These are phyloP conservation scores for Hypolimnas misippus DNA, from an alignment of 2,888 invertebrate genomes.

Conservation along the genomic window DNA sequence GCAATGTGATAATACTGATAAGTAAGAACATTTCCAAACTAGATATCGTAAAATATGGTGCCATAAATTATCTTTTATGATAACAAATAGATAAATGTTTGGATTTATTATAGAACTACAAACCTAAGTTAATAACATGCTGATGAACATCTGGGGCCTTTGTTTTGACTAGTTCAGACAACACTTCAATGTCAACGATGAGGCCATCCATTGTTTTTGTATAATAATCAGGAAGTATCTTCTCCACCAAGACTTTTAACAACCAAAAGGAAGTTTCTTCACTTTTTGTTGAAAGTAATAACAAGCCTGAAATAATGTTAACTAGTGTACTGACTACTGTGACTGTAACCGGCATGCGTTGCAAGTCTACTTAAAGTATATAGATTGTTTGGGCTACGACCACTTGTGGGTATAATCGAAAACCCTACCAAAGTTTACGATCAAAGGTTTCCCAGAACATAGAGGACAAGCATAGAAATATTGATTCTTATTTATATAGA, in stretches of 20 bases:
- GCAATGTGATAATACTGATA: constrained; percentile 2
- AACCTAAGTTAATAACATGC: constrained; percentile 90
- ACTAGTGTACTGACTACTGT: no score
- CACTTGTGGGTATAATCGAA: no score
- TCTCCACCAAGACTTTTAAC: constrained; percentile 93
- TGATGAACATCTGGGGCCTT: constrained; percentile 92
- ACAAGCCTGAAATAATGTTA: constrained; percentile 85
- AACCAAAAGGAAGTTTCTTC: constrained; percentile 97
- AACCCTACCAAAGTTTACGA: no score
- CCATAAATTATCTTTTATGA: constrained; percentile 26
- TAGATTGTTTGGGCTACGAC: no score
- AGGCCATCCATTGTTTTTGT: constrained; percentile 95
- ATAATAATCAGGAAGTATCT: constrained; percentile 95
- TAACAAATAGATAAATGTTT: constrained; percentile 20
- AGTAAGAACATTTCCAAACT: neutral
- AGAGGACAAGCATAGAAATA: no score
- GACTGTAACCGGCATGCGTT: no score
- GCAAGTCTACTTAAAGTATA: no score
- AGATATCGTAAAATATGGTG: neutral
- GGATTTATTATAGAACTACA: constrained; percentile 39
- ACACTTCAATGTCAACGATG: constrained; percentile 94
- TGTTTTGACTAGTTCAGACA: constrained; percentile 93
- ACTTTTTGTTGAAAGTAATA: constrained; percentile 93
- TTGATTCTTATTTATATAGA: no score
- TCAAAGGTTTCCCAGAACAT: no score